Base-by-base conservation (phyloP, 2,113 vertebrate species). In the Halcyon malimbica region DNA sequence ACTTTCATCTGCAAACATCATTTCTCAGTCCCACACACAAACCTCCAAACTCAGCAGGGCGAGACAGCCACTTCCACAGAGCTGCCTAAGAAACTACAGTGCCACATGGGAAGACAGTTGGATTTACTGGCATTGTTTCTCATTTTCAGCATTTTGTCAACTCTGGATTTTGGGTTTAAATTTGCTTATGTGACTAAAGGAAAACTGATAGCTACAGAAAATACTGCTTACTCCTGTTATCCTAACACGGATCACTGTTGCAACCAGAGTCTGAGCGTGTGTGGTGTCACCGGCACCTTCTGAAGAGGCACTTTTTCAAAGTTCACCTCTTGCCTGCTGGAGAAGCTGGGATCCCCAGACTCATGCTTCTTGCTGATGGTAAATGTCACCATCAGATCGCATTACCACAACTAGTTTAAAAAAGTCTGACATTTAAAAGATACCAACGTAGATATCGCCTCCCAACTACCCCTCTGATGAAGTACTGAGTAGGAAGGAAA, bases 271-370 rank as follows among this genome's bases (percentile, higher is more conserved):
- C 60, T 62, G 82, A 87, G 78, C 50, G 2, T 65, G 20, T 54
- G 63, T 74, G 76, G 33, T 74, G 64, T 89, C 83, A 87, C 81
- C 81, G 64, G 68, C 93, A 94, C 60, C 41, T 91, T 65, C 53
- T 5, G 31, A 82, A 80, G 35, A 71, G 75, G 71, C 73, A 83
- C 42, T 35, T 76, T 94, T 80, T 82, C 94, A 91, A 82, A 94
- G 80, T 95, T 97, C 95, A 97, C 64, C 87, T 91, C 83, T 95
- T 84, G 95, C 94, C 90, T 90, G 62, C 86, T 93, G 76, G n/a
- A 90, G 80, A 87, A 87, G 37, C 77, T 24, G 4, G 60, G 70
- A 89, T 78, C 48, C 62, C 77, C 91, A 89, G 74, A 75, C 73
- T 90, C 75, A 79, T 20, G 37, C 92, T 96, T 31, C 69, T 53